phyloP scores from a whole-genome alignment of 2,113 vertebrate species.

The Electrona antarctica region DNA sequence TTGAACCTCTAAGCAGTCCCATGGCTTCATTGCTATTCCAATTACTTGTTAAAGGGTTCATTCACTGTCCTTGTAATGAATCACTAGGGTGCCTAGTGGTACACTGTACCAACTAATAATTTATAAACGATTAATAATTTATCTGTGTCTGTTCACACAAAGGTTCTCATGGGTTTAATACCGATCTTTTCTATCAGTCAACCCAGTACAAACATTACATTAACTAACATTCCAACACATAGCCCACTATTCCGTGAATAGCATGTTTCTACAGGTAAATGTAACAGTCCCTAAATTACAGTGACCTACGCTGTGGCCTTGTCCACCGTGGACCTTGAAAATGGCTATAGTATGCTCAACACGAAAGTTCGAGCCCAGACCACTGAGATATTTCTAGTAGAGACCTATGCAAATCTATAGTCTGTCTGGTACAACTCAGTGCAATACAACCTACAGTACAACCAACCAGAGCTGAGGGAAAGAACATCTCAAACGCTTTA shows the following conservation, averaged over 20 bases:
- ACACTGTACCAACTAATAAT: conserved; percentile 19
- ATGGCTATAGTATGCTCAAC: neutral
- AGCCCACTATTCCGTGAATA: conserved; percentile 40
- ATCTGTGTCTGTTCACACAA: conserved; percentile 16
- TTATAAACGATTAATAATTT: conserved; percentile 35
- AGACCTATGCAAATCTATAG: neutral
- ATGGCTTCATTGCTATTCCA: conserved; percentile 70
- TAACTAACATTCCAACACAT: conserved; percentile 10
- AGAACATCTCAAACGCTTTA: conserved; percentile 66
- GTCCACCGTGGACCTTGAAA: neutral
- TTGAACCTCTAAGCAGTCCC: conserved; percentile 30
- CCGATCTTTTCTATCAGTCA: neutral
- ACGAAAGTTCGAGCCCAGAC: neutral
- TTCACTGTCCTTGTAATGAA: conserved; percentile 46
- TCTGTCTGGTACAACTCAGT: neutral
- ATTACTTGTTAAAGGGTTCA: conserved; percentile 45
- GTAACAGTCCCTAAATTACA: conserved; percentile 26
- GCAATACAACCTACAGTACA: neutral
- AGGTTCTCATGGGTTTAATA: neutral
- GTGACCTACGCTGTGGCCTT: conserved; percentile 12
- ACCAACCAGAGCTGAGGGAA: conserved; percentile 75
- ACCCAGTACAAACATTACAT: conserved; percentile 1
- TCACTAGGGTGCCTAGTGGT: conserved; percentile 27
- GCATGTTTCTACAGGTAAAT: conserved; percentile 20
- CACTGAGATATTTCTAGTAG: neutral